phyloP scores from a whole-genome alignment of 92 coral and sea anemone species.

The Phenganax stokvisi region DNA sequence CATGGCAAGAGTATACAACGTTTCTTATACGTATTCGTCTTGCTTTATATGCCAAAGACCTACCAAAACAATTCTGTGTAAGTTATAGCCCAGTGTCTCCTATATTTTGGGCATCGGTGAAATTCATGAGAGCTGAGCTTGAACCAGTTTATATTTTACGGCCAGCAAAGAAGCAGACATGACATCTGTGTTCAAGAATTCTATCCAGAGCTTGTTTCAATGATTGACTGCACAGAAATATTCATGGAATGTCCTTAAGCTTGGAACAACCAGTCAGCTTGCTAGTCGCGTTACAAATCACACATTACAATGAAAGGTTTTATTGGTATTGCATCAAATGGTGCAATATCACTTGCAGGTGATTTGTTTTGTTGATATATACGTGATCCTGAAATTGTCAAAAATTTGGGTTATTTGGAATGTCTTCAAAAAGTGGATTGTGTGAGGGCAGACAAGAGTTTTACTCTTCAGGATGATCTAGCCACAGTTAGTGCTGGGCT shows the following conservation, averaged over 20 bases:
- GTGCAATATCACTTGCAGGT: conserved; percentile 26
- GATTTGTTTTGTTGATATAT: conserved; percentile 27
- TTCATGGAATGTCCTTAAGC: conserved; percentile 27
- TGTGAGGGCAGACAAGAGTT: conserved; percentile 57
- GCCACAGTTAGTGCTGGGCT: conserved; percentile 50
- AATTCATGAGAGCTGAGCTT: conserved; percentile 27
- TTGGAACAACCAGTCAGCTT: conserved; percentile 29
- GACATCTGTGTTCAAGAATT: conserved; percentile 14
- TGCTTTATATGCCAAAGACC: not conserved
- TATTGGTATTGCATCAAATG: conserved; percentile 34
- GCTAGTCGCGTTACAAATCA: conserved; percentile 24
- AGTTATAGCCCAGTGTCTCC: conserved; percentile 8
- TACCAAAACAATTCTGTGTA: conserved; percentile 5
- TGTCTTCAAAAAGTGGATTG: conserved; percentile 33
- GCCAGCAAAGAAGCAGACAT: conserved; percentile 6
- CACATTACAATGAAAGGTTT: conserved; percentile 35
- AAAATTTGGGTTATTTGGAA: conserved; percentile 33
- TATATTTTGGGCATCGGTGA: conserved; percentile 16
- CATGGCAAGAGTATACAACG: conserved; percentile 19
- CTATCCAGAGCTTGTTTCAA: conserved; percentile 18
- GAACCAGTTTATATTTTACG: conserved; percentile 20
- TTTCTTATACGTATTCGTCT: not conserved
- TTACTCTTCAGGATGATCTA: conserved; percentile 46
- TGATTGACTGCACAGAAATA: conserved; percentile 41
- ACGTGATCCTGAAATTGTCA: conserved; percentile 37